These are phyloP conservation scores for Erinaceus europaeus DNA, from an alignment of 2,113 vertebrate genomes.

Conservation along the genomic window DNA sequence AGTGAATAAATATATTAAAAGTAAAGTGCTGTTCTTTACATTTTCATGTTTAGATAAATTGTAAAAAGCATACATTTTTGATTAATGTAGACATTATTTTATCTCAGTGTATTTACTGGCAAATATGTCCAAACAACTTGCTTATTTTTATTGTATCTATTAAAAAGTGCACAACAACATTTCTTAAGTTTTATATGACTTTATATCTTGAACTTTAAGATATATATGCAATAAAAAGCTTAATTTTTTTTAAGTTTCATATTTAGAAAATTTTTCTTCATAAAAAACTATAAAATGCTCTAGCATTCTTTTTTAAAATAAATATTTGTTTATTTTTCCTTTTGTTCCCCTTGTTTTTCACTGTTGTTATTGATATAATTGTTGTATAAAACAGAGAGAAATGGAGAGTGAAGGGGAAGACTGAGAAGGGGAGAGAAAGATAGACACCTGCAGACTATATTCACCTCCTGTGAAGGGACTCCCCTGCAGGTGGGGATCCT, in stretches of 20 bases:
- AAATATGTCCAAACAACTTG: neutral
- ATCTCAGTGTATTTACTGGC: neutral
- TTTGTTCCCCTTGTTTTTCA: no score
- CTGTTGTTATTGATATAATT: no score
- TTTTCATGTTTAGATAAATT: neutral
- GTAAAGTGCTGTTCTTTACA: neutral
- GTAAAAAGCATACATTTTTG: neutral
- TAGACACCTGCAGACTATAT: no score
- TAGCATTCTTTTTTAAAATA: no score
- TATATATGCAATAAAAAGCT: neutral
- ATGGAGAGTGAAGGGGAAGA: no score
- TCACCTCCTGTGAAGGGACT: no score
- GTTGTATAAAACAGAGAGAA: no score
- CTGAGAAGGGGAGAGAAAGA: no score
- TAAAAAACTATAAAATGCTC: neutral
- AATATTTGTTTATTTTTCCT: no score
- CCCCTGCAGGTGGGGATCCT: no score
- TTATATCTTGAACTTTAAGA: neutral
- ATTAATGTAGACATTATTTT: neutral
- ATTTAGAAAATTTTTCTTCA: neutral
- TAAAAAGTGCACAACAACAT: neutral
- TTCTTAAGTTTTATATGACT: neutral
- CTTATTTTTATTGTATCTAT: neutral
- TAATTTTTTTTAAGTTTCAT: neutral
- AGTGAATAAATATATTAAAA: neutral